Base-by-base conservation (phyloP, 2,888 invertebrate genomes). In the Andrena hattorfiana region DNA sequence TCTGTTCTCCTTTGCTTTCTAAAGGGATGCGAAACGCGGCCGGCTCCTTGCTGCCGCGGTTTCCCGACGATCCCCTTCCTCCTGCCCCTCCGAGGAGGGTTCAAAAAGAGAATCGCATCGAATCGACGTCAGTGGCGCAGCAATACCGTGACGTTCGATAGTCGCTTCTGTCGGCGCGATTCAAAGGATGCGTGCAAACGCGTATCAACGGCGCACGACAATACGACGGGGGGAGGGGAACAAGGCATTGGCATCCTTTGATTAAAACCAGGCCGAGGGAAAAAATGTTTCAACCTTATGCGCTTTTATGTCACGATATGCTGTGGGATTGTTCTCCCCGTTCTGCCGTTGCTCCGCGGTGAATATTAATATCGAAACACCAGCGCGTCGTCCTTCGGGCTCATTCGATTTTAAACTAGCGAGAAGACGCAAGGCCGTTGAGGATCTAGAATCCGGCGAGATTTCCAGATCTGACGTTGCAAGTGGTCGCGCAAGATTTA, bases 111-210 rank as follows among this genome's bases (percentile, higher is more conserved):
- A 78, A 83, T 83, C 76, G 79, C 68, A 63, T 81, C 72, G 81
- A 83, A 73, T 69, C 72, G 77, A 74, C 85, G 83, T 82, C 83
- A 73, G 64, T 66, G 49, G 71, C 26, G 30, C 59, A 48, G 70
- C 74, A 81, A 84, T 77, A 75, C 74, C 76, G 42, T 49, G 64
- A 74, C 71, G 86, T 85, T 86, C 86, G 83, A 85, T 85, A 83
- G 83, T 83, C 83, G 86, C 73, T 83, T 83, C 78, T 78, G 67
- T 70, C 79, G 81, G 68, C 26, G 66, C 60, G 59, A 79, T 78
- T 78, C 79, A 81, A 81, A 81, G 81, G 79, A 72, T 73, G 72
- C 72, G 81, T 73, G 72, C 72, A 77, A 67, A 72, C 78, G 66
- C 67, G 81, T 71, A 77, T 77, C 71, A 72, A 63, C 79, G 73